These are phyloP conservation scores for Gryllus bimaculatus DNA, from an alignment of 1,140 invertebrate genomes.

Conservation along the genomic window DNA sequence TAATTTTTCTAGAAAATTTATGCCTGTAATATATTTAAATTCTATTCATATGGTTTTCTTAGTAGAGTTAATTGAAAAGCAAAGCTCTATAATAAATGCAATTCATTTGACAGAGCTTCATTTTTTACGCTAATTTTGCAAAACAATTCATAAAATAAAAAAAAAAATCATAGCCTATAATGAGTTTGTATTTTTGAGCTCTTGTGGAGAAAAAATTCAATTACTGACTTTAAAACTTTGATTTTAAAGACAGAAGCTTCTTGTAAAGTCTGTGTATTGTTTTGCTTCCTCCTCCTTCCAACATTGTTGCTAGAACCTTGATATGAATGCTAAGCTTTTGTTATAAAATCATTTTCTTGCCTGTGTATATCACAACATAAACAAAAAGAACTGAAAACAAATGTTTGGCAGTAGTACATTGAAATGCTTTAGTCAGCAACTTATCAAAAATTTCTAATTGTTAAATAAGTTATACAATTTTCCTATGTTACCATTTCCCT, in stretches of 20 bases:
- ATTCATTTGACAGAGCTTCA: not conserved
- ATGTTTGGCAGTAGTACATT: too few species aligned
- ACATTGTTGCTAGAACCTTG: not conserved
- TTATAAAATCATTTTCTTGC: not conserved
- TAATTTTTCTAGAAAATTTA: too few species aligned
- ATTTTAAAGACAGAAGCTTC: not conserved
- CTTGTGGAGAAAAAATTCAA: not conserved
- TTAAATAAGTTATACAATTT: not conserved
- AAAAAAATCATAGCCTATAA: not conserved
- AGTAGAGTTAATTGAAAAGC: not conserved
- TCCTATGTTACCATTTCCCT: not conserved
- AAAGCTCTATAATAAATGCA: not conserved
- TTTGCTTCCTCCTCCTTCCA: not conserved
- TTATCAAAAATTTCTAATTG: not conserved
- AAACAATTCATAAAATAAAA: not conserved
- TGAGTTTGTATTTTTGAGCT: not conserved
- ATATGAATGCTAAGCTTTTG: not conserved
- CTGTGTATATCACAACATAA: not conserved
- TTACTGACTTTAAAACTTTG: not conserved
- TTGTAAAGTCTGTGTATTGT: not conserved
- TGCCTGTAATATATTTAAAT: not conserved
- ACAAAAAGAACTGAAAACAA: too few species aligned
- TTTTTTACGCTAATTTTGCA: not conserved
- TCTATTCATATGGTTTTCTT: not conserved
- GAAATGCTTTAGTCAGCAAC: too few species aligned